Base-by-base conservation (phyloP, 1,140 invertebrate genomes). In the Trachymyrmex septentrionalis region DNA sequence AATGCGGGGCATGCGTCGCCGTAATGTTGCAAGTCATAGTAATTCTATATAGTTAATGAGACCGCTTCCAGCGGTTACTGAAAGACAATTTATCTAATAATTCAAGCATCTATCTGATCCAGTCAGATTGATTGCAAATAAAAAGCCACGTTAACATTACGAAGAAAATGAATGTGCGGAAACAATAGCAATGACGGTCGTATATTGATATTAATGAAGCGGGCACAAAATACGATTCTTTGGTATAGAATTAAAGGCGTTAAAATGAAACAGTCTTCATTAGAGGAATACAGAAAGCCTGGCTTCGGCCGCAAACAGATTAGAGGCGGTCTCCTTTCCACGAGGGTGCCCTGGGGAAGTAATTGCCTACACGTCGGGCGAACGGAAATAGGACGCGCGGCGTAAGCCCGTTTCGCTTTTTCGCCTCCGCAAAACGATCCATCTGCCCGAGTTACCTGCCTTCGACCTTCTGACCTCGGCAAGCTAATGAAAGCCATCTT, bases 241-340 rank as follows among this genome's bases (percentile, higher is more conserved):
- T 50, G 4, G n/a, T 53, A 16, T 27, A 21, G 48, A 38, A 50
- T 53, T 64, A 85, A 78, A 55, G 66, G 55, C 53, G 59, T 85
- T 86, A 87, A 90, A 88, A 89, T 91, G 84, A 88, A 92, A 90
- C 69, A 85, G 61, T 91, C 80, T 82, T 91, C 86, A 63, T 86
- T 91, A 87, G 86, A 71, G 48, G 67, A 69, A 90, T 86, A 85
- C 66, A 48, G 76, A 50, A 66, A 80, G 63, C 61, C 44, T 84
- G 88, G 89, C 89, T 92, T 88, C 81, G 72, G 53, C 84, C 75
- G 63, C 87, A 92, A 92, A 92, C 91, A 89, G 87, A 93, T 93
- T 92, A 93, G 87, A 88, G 72, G 30, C 55, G 67, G 84, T 55
- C 38, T 78, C 66, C 30, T 80, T 90, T 76, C 64, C 44, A 53